These are phyloP conservation scores for Sterrhoptilus dennistouni DNA, from an alignment of 2,113 vertebrate species.

Conservation along the genomic window DNA sequence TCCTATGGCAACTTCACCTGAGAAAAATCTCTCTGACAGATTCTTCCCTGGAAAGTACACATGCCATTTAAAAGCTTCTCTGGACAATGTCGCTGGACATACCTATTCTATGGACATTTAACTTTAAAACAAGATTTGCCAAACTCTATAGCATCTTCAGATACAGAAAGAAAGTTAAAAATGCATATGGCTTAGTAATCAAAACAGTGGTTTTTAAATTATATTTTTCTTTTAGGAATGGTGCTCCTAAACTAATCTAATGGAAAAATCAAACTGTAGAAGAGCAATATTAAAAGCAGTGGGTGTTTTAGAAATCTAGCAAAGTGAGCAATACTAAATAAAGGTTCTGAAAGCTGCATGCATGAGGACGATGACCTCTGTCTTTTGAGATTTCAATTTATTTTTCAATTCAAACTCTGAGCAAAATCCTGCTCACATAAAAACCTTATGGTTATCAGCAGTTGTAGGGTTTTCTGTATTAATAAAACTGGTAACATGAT, in stretches of 20 bases:
- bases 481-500: background rate
- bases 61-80: background rate
- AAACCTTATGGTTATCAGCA: background rate
- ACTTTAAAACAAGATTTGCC: background rate
- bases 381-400: background rate
- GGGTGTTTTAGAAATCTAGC: background rate
- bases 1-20: background rate
- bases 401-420: background rate
- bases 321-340: background rate
- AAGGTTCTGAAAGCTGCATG: background rate
- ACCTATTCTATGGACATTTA: background rate
- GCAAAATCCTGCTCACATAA: background rate
- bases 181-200: background rate
- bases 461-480: background rate
- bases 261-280: background rate
- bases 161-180: background rate
- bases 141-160: background rate
- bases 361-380: background rate
- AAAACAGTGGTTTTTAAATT: background rate
- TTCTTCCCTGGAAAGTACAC: background rate
- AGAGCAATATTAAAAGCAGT: background rate
- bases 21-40: background rate
- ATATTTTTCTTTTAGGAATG: background rate
- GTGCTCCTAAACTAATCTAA: background rate
- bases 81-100: background rate